These are phyloP conservation scores for Trichomycterus rosablanca DNA, from an alignment of 2,113 vertebrate species.

Conservation along the genomic window DNA sequence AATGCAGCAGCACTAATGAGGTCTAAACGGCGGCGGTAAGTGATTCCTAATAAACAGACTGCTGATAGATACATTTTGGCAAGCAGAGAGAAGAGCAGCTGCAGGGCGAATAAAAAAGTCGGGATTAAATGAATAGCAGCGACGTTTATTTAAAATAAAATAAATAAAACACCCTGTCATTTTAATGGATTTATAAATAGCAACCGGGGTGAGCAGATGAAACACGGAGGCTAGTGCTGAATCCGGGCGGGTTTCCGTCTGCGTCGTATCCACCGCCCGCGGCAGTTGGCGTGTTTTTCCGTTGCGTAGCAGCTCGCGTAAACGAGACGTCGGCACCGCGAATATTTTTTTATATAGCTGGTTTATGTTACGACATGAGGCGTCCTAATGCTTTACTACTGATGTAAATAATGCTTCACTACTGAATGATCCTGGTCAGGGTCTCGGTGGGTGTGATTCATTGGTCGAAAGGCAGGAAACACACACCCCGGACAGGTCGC, in stretches of 20 bases:
- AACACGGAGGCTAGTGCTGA: not conserved
- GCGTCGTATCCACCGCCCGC: not conserved
- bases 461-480: too few species aligned
- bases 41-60: too few species aligned
- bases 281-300: not conserved
- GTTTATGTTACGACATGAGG: constrained; percentile 11
- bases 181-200: not conserved
- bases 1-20: too few species aligned
- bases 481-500: too few species aligned
- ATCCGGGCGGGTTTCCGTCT: not conserved
- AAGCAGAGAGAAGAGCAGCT: too few species aligned
- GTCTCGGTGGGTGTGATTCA: too few species aligned
- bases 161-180: constrained; percentile 1
- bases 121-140: not conserved
- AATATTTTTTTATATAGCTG: constrained; percentile 30
- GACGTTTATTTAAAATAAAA: too few species aligned
- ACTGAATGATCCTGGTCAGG: too few species aligned
- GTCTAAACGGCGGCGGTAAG: too few species aligned
- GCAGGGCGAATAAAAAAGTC: not conserved
- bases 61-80: too few species aligned
- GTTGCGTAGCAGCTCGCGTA: constrained; percentile 18
- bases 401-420: too few species aligned
- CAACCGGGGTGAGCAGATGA: constrained; percentile 2
- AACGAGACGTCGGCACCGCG: constrained; percentile 14
- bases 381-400: too few species aligned